Evolutionary conservation across 2,113 vertebrate species (phyloP).

Genomic region (Lepidothrix coronata): DNA sequence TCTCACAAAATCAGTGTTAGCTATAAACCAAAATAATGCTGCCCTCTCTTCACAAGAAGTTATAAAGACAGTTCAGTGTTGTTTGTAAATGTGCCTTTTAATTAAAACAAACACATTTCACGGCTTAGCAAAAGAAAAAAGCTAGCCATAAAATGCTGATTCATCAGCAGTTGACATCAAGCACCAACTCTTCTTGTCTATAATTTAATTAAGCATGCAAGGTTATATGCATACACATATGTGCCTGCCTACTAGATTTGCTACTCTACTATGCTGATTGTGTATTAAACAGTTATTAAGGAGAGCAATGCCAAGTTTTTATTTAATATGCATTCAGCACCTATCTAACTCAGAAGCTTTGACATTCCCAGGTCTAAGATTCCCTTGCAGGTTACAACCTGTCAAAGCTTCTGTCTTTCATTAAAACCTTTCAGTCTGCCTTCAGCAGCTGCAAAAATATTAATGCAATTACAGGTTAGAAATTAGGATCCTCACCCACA

Average conservation of each 20-base stretch:
- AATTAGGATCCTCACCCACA: not conserved
- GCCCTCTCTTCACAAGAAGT: not conserved
- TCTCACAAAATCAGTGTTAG: not conserved
- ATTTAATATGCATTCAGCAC: not conserved
- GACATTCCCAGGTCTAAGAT: not conserved
- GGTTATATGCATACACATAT: not conserved
- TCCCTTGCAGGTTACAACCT: conserved; percentile 27
- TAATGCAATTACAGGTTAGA: not conserved
- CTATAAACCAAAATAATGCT: not conserved
- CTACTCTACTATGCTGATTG: not conserved
- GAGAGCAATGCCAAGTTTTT: not conserved
- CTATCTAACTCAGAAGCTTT: not conserved
- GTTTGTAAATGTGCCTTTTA: not conserved
- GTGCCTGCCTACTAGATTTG: not conserved
- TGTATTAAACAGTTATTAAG: not conserved
- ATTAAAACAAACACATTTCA: not conserved
- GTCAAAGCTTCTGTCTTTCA: not conserved
- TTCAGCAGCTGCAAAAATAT: conserved; percentile 21
- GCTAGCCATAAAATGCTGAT: not conserved
- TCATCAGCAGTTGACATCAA: not conserved
- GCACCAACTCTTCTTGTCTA: not conserved
- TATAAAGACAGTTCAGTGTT: not conserved
- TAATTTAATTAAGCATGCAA: not conserved
- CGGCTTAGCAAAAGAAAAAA: not conserved
- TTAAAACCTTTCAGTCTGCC: not conserved